Evolutionary conservation across 2,113 vertebrate genomes (phyloP), one percentile per base, ranked within the genome.

Genomic region (Oreocharis arfaki): DNA sequence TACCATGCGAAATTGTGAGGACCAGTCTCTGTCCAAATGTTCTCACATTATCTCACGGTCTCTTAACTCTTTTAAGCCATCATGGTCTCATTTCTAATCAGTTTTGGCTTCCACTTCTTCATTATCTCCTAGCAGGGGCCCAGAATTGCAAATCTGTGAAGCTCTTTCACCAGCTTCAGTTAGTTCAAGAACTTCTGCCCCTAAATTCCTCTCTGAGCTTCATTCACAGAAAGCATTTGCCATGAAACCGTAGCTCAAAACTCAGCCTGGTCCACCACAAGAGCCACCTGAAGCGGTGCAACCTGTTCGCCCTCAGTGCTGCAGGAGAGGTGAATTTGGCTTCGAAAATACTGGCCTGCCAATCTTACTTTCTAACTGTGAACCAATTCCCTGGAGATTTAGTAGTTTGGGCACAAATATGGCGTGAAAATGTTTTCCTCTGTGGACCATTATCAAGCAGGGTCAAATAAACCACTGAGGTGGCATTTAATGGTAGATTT

Each of bases 401-500:
- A 79, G 61, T 67, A 86, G 87, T 94, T 78, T 95, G 80, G 85
- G 69, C 80, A 81, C 84, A 97, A 95, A 95, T 81, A 85, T 10
- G 30, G 92, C 39, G 8, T 91, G 93, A 96, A 97, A 92, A 76
- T 80, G 68, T 96, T 97, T 94, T 95, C 87, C 91, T 97, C 75
- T 96, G 89, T 95, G 95, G 95, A 80, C 84, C 82, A 94, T 98
- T 96, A 97, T 92, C 67, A 82, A 95, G 79, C 76, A 97, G 95
- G 94, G 95, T 97, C 98, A 98, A 97, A 96, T 95, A 98, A 98
- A 97, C 94, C 93, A 97, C 49, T 47, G 90, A 96, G 95, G 94
- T 98, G 97, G 96, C 94, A 97, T 97, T 98, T 98, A 97, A 97
- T 97, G 96, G 96, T 91, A 96, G 92, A 96, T 97, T 98, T 97